phyloP scores from a whole-genome alignment of 2,888 invertebrate species.

The Odontothrips loti region DNA sequence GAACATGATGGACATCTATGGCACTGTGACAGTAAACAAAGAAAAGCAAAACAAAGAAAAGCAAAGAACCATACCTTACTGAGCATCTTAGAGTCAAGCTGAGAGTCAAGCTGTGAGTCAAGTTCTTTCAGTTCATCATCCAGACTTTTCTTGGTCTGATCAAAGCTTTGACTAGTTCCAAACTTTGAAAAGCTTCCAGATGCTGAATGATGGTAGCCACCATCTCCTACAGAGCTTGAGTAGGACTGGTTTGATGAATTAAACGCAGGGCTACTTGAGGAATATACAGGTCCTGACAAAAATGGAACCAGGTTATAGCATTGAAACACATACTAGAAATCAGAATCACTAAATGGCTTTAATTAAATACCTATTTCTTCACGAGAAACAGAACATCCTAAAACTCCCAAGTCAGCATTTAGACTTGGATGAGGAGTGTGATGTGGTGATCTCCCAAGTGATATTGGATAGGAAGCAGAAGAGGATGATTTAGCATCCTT shows the following conservation, averaged over 20 bases:
- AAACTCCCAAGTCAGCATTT: slow-evolving; percentile 50
- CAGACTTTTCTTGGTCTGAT: slow-evolving; percentile 68
- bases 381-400: slow-evolving; percentile 48
- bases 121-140: slow-evolving; percentile 78
- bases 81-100: slow-evolving; percentile 54
- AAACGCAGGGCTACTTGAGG: slow-evolving; percentile 2
- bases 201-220: slow-evolving; percentile 4
- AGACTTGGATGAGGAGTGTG: slow-evolving; percentile 53
- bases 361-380: slow-evolving; percentile 48
- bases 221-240: slow-evolving; percentile 10
- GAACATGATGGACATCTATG: neutral
- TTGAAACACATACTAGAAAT: neutral
- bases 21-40: neutral
- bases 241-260: slow-evolving; percentile 18
- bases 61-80: slow-evolving; percentile 40
- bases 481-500: slow-evolving; percentile 59
- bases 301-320: neutral
- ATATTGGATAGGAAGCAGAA: slow-evolving; percentile 45
- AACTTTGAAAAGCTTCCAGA: slow-evolving; percentile 12
- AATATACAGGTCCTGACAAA: neutral
- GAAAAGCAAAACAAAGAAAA: neutral
- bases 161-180: slow-evolving; percentile 54
- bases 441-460: slow-evolving; percentile 49
- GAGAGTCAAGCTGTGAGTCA: slow-evolving; percentile 69
- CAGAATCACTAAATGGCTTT: neutral